Percentiles rank a stretch among this genome's conserved stretches.
phyloP scores from a whole-genome alignment of 2,797 vertebrate species.

The Bradypodion pumilum region DNA sequence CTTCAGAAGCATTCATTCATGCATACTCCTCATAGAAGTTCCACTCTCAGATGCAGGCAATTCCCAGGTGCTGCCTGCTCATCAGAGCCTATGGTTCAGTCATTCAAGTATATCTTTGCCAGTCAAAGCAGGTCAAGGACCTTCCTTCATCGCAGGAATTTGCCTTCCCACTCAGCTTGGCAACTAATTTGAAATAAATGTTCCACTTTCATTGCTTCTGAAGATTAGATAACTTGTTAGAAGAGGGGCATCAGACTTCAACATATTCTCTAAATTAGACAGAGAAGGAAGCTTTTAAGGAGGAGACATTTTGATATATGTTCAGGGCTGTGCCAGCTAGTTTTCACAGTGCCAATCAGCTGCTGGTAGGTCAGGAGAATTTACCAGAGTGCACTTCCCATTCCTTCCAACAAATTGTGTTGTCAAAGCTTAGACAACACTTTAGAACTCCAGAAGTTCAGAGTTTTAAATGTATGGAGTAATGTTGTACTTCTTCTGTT shows the following conservation, averaged over 20 bases:
- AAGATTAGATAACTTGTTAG: slow-evolving; percentile 25
- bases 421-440: not conserved
- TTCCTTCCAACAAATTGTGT: not conserved
- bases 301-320: not conserved
- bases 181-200: slow-evolving; percentile 46
- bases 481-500: too few relatives aligned
- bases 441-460: too few relatives aligned
- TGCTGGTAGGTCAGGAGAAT: not conserved
- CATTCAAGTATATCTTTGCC: slow-evolving; percentile 32
- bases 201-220: not conserved
- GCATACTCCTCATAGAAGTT: slow-evolving; percentile 26
- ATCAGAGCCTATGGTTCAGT: slow-evolving; percentile 47
- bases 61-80: slow-evolving; percentile 42
- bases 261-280: not conserved
- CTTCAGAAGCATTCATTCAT: slow-evolving; percentile 49
- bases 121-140: slow-evolving; percentile 61
- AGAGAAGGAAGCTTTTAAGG: not conserved
- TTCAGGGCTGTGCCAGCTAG: not conserved
- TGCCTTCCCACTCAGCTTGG: slow-evolving; percentile 46
- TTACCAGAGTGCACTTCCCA: not conserved
- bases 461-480: too few relatives aligned
- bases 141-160: slow-evolving; percentile 2
- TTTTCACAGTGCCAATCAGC: not conserved
- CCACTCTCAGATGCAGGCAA: slow-evolving; percentile 29
- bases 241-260: not conserved